Percentiles rank a stretch among this genome's conserved stretches.
Conservation (phyloP, 2,113 vertebrate genomes). For the Kryptolebias marmoratus region DNA sequence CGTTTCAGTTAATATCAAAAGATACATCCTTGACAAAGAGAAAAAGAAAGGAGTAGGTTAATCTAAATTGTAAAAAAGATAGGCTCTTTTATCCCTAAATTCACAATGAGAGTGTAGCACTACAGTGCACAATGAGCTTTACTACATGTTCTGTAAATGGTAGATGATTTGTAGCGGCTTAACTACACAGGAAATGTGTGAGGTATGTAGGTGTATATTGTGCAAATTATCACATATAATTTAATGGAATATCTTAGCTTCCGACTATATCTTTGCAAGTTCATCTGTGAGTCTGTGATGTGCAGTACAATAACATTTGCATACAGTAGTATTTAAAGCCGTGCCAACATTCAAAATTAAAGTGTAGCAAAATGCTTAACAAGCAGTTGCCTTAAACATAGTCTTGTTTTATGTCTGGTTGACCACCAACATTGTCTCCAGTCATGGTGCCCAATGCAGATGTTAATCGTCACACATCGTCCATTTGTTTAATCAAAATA, state of each 20-base stretch:
- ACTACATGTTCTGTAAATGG: conserved; percentile 8
- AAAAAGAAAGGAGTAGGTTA: conserved; percentile 20
- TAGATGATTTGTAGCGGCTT: conserved; percentile 30
- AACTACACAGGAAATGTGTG: conserved; percentile 2
- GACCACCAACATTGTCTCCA: neutral
- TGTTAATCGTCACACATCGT: neutral
- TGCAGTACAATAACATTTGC: neutral
- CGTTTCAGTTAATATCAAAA: conserved; percentile 37
- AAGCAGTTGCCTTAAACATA: neutral
- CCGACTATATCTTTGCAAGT: neutral
- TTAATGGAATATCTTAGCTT: neutral
- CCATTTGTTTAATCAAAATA: neutral
- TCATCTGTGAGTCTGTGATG: neutral
- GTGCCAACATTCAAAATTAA: neutral
- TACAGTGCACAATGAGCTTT: neutral
- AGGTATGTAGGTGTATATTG: neutral
- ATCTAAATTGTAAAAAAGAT: conserved; percentile 2
- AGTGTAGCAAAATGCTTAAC: neutral
- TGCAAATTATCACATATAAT: neutral
- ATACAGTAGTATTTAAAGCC: neutral
- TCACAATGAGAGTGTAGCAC: conserved; percentile 1
- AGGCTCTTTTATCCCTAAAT: conserved; percentile 20
- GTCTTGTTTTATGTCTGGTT: neutral
- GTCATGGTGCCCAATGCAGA: neutral
- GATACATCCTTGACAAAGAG: conserved; percentile 13